Base-by-base conservation (phyloP, 2,888 invertebrate species). In the Idaea aversata region DNA sequence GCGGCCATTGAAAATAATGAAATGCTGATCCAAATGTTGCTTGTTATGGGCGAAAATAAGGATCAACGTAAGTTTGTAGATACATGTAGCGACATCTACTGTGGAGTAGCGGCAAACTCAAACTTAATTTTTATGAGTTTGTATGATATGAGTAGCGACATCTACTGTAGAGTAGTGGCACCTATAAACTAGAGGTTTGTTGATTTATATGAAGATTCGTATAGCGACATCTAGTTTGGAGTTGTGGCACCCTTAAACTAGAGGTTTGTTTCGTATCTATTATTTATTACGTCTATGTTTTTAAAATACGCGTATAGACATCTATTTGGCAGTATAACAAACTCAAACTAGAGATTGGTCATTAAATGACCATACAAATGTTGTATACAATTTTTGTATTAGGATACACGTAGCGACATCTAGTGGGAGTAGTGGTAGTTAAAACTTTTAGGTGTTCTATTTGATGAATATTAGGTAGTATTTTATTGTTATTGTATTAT, bases 1-100 rank as follows among this genome's bases (percentile, higher is more conserved):
- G 91, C 91, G 0, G 77, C 71, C 10, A 63, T 91, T 3, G 90
- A 90, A 1, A 88, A 68, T 59, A 77, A 77, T 1, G 90, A 91
- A 5, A 72, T 88, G 1, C 63, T 92, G 25, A 77, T 88, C 13
- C 88, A 91, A 61, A 67, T 93, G 16, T 65, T 93, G 34, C 69
- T 92, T 1, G 73, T 88, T 0, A 93, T 93, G 93, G 91, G 90
- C 0, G 93, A 92, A 70, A 88, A 88, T 77, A 88, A 84, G 67
- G 86, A 91, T 0, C 80, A 86, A 72, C 89, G 93, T 92, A 62
- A 85, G 91, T 36, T 59, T 16, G 34, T 67, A 68, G 47, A 69
- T 74, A 69, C 73, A 76, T 73, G 74, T 77, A 68, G 57, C 70
- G 75, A 69, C 73, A 77, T 74, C 75, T 77, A 59, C 63, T 66